Evolutionary conservation across 2,888 invertebrate genomes (phyloP).

Genomic region (Synergus laeviventris): DNA sequence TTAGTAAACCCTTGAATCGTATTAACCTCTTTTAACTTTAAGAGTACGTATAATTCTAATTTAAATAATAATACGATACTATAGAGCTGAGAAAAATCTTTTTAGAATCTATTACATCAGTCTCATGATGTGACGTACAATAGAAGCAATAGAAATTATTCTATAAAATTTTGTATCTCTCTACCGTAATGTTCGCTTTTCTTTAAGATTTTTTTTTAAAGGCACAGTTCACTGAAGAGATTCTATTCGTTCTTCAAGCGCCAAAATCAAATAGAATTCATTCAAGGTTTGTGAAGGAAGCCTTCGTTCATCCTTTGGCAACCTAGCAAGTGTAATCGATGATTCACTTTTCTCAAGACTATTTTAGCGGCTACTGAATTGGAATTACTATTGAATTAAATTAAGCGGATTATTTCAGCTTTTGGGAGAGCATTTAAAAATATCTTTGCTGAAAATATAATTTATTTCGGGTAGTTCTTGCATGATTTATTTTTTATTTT

Average conservation of each 20-base stretch:
- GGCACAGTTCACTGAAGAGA: background rate
- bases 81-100: background rate
- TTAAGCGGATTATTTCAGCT: background rate
- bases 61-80: background rate
- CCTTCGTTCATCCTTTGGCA: slow-evolving; percentile 56
- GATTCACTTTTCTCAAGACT: slow-evolving; percentile 56
- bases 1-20: background rate
- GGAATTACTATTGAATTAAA: background rate
- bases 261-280: slow-evolving; percentile 47
- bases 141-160: background rate
- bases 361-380: background rate
- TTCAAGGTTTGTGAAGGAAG: slow-evolving; percentile 59
- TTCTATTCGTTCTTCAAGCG: slow-evolving; percentile 4
- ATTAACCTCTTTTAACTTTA: background rate
- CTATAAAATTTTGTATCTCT: background rate
- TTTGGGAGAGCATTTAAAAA: background rate
- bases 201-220: background rate
- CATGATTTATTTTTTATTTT: too few species aligned
- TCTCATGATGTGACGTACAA: background rate
- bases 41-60: background rate
- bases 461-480: background rate
- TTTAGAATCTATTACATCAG: background rate
- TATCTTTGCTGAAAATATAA: background rate
- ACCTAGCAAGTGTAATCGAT: slow-evolving; percentile 63
- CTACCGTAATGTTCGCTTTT: background rate